These are phyloP conservation scores for Eupeodes luniger DNA, from an alignment of 2,888 invertebrate genomes.

Conservation along the genomic window DNA sequence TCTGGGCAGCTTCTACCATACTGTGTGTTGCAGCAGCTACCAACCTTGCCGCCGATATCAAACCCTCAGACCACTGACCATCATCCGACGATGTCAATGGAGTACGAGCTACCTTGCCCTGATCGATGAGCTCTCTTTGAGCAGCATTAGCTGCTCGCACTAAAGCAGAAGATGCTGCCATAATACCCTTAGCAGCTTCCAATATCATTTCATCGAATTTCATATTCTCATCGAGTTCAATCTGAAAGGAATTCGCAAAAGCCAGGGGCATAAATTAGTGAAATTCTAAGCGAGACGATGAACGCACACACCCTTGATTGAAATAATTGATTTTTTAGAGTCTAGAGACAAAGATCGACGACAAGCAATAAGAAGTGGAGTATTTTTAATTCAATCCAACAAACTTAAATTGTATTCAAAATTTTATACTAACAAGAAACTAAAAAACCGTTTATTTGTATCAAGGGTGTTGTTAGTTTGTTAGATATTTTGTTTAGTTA, in stretches of 20 bases:
- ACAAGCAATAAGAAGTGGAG: neutral
- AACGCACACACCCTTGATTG: neutral
- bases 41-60: constrained; percentile 96
- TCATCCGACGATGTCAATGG: constrained; percentile 95
- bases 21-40: constrained; percentile 99
- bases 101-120: constrained; percentile 93
- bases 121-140: constrained; percentile 96
- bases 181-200: constrained; percentile 98
- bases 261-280: neutral
- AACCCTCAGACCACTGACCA: constrained; percentile 99
- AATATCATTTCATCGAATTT: constrained; percentile 99
- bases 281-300: neutral
- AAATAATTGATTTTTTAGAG: neutral
- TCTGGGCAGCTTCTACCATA: constrained; percentile 98
- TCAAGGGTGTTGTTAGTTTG: neutral
- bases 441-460: neutral
- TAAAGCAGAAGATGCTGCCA: constrained; percentile 97
- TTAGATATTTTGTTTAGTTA: neutral
- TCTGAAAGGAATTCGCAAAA: constrained; percentile 77
- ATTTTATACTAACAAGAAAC: neutral
- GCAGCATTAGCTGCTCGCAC: constrained; percentile 98
- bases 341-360: neutral
- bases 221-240: constrained; percentile 91
- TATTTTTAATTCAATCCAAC: neutral
- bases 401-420: neutral